phyloP scores from a whole-genome alignment of 2,888 invertebrate species.

The Heterodera filipjevi region DNA sequence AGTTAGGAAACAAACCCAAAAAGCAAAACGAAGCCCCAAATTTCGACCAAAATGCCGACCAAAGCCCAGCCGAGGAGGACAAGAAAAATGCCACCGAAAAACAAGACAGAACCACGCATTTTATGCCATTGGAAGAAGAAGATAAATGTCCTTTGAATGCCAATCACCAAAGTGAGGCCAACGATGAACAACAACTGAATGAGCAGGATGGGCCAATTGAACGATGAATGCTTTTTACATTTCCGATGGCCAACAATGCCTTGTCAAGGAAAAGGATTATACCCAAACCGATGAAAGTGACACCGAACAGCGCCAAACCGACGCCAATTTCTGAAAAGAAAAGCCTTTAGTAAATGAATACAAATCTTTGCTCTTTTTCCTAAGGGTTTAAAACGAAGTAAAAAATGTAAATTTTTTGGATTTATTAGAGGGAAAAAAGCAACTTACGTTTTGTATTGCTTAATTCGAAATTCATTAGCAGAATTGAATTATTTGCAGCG shows the following conservation, averaged over 20 bases:
- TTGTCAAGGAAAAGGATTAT: slow-evolving; percentile 91
- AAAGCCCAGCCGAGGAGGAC: slow-evolving; percentile 94
- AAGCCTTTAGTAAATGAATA: not conserved
- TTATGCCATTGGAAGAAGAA: slow-evolving; percentile 91
- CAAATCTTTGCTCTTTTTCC: too few relatives aligned
- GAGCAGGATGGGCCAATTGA: not conserved
- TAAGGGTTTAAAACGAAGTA: too few relatives aligned
- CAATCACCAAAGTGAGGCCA: slow-evolving; percentile 93
- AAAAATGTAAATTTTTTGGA: too few relatives aligned
- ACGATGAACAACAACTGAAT: slow-evolving; percentile 90
- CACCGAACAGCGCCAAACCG: slow-evolving; percentile 91
- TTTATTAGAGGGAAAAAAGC: slow-evolving; percentile 15
- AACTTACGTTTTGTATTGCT: slow-evolving; percentile 46
- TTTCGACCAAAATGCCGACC: slow-evolving; percentile 92
- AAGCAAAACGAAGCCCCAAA: slow-evolving; percentile 85
- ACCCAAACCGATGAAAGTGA: slow-evolving; percentile 90
- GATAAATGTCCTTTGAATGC: slow-evolving; percentile 87
- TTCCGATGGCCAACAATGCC: slow-evolving; percentile 94
- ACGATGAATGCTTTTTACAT: slow-evolving; percentile 75
- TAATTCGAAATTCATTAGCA: slow-evolving; percentile 48
- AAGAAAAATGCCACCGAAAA: slow-evolving; percentile 77
- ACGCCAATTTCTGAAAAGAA: slow-evolving; percentile 81
- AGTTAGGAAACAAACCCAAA: slow-evolving; percentile 69
- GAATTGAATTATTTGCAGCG: not conserved
- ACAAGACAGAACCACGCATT: slow-evolving; percentile 51